Evolutionary conservation across 2,888 invertebrate species (phyloP), one percentile per base, ranked within the genome.

Genomic region (Lochmaea capreae): DNA sequence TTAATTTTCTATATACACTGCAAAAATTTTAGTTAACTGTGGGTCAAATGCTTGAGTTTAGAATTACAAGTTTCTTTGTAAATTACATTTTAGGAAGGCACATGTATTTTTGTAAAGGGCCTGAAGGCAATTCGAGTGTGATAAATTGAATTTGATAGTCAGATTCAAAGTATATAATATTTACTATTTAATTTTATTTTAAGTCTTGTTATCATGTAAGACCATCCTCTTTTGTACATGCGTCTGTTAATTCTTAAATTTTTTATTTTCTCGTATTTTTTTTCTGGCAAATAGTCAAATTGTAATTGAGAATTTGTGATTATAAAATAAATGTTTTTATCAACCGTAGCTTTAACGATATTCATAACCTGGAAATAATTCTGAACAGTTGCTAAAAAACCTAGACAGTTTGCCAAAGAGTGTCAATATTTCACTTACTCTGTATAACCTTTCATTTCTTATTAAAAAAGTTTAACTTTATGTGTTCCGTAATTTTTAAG

Each of bases 61-160:
- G n/a, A 54, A 54, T 54, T 54, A 77, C 76, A 78, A 77, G 76
- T 72, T 77, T 76, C 74, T 78, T 75, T 79, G 79, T 80, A 82
- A 73, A 80, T 78, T 80, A 77, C 75, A 76, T 75, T 77, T 76
- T 75, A 79, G 77, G 79, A 77, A 85, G 84, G 86, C 84, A 86
- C 83, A 84, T 86, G 86, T 87, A 87, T 86, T 87, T 87, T 87
- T 87, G 86, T 87, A 87, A 87, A 86, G 86, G 85, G 85, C 86
- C 85, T 78, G 77, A 78, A 79, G 83, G 84, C 84, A 80, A 84
- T 84, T 82, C 82, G 85, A 85, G 85, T 84, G 87, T 87, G 87
- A 87, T 87, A 87, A 84, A 84, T 82, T 84, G 85, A 85, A 86
- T 86, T 86, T 85, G 85, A 84, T 82, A 81, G 78, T 78, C 84